Conservation (phyloP, 2,888 invertebrate genomes). For the Rotaria magnacalcarata region DNA sequence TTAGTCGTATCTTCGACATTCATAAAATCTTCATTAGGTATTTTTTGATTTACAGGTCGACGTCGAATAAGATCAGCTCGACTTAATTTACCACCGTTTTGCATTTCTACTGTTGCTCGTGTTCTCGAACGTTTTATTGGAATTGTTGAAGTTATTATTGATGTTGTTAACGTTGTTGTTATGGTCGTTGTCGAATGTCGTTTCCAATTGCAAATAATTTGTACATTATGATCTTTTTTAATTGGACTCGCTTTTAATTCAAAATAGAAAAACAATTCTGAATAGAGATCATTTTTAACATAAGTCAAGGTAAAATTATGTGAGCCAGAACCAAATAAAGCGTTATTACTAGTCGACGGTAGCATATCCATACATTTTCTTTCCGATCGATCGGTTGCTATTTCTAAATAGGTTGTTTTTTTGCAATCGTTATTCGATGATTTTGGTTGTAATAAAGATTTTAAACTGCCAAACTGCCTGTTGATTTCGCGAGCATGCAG, state of each 20-base stretch:
- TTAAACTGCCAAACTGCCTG: background rate
- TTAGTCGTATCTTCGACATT: background rate
- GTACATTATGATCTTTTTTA: constrained; percentile 32
- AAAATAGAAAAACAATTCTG: constrained; percentile 4
- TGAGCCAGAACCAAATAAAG: constrained; percentile 19
- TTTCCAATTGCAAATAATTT: constrained; percentile 19
- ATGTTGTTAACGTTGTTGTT: background rate
- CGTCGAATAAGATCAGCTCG: constrained; percentile 5
- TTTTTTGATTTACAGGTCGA: background rate
- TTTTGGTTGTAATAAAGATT: background rate
- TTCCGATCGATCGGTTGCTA: background rate
- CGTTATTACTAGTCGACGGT: background rate
- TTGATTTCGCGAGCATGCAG: background rate
- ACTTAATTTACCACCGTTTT: background rate
- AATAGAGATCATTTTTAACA: background rate
- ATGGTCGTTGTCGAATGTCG: background rate
- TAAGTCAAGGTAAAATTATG: constrained; percentile 33
- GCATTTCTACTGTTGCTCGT: background rate
- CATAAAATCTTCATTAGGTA: background rate
- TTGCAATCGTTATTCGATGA: background rate
- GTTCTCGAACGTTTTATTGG: background rate
- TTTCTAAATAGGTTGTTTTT: constrained; percentile 12
- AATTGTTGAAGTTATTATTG: background rate
- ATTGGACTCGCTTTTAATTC: constrained; percentile 7
- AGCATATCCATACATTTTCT: constrained; percentile 29